A percentile compares a stretch with the other conserved stretches of the same genome.
Conservation (phyloP, 2,888 invertebrate species). For the Drosophila birchii region DNA sequence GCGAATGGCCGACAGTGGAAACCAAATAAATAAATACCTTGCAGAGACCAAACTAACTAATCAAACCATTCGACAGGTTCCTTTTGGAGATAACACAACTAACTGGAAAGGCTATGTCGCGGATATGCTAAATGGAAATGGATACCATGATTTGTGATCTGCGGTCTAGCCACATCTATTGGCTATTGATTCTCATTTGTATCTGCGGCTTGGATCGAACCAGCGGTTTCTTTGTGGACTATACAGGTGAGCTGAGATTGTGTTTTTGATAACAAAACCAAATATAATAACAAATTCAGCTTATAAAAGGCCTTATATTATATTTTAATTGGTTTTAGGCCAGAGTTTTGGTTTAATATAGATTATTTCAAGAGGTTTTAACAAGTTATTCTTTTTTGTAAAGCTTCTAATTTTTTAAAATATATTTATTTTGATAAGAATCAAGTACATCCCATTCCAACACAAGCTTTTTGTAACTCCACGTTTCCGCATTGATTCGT, state of each 20-base stretch:
- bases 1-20: slow-evolving; percentile 32
- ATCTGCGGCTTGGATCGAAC: slow-evolving; percentile 27
- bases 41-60: slow-evolving; percentile 23
- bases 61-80: slow-evolving; percentile 33
- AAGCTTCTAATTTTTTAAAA: too few species aligned
- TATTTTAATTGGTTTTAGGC: too few species aligned
- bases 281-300: background rate
- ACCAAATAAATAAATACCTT: slow-evolving; percentile 42
- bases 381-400: too few species aligned
- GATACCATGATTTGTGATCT: slow-evolving; percentile 37
- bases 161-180: slow-evolving; percentile 33
- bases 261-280: background rate
- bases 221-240: slow-evolving; percentile 63
- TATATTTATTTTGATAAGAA: too few species aligned
- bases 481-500: slow-evolving; percentile 38
- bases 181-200: slow-evolving; percentile 45
- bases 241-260: slow-evolving; percentile 63
- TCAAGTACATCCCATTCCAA: too few species aligned
- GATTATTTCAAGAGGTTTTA: rapidly evolving
- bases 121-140: slow-evolving; percentile 25
- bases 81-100: slow-evolving; percentile 10
- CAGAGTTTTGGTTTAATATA: background rate
- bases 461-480: slow-evolving; percentile 3
- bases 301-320: background rate
- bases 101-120: slow-evolving; percentile 23